These are phyloP conservation scores for Girardinichthys multiradiatus DNA, from an alignment of 2,113 vertebrate genomes.

Conservation along the genomic window DNA sequence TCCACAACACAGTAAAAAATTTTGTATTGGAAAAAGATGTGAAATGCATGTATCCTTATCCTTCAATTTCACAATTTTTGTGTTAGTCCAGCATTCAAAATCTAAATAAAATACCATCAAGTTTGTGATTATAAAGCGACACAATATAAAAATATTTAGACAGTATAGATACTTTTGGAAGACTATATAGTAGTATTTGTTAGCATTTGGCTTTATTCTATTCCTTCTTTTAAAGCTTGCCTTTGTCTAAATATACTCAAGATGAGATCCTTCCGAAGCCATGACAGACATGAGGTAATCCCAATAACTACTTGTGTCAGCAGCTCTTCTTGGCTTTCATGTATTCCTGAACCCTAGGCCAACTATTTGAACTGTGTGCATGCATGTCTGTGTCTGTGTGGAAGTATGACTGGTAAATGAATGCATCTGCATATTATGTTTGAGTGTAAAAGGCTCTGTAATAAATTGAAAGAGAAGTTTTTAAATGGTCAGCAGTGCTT, in stretches of 20 bases:
- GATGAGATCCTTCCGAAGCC: slow-evolving; percentile 48
- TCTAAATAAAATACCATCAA: neutral
- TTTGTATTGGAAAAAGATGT: too few relatives aligned
- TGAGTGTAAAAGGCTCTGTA: slow-evolving; percentile 38
- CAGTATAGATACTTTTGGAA: neutral
- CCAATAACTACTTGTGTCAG: slow-evolving; percentile 59
- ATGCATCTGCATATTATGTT: slow-evolving; percentile 39
- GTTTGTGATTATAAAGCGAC: neutral
- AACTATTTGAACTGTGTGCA: slow-evolving; percentile 67
- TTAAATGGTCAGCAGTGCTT: slow-evolving; percentile 47
- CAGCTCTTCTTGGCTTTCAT: slow-evolving; percentile 64
- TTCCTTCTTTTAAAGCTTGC: slow-evolving; percentile 10
- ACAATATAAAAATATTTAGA: neutral
- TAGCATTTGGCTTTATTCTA: slow-evolving; percentile 17
- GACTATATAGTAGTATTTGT: neutral
- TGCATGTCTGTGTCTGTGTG: slow-evolving; percentile 60
- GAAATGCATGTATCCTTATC: too few relatives aligned
- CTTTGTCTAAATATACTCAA: slow-evolving; percentile 66
- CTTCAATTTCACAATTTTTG: neutral
- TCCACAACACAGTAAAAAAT: too few relatives aligned
- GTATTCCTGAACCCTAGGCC: slow-evolving; percentile 43
- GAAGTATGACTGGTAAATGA: slow-evolving; percentile 56
- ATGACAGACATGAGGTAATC: slow-evolving; percentile 73
- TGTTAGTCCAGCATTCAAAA: neutral
- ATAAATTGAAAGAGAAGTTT: slow-evolving; percentile 60